A percentile compares a stretch with the other conserved stretches of the same genome.
Conservation (phyloP, 2,797 vertebrate species). For the Enteromius argenteus region DNA sequence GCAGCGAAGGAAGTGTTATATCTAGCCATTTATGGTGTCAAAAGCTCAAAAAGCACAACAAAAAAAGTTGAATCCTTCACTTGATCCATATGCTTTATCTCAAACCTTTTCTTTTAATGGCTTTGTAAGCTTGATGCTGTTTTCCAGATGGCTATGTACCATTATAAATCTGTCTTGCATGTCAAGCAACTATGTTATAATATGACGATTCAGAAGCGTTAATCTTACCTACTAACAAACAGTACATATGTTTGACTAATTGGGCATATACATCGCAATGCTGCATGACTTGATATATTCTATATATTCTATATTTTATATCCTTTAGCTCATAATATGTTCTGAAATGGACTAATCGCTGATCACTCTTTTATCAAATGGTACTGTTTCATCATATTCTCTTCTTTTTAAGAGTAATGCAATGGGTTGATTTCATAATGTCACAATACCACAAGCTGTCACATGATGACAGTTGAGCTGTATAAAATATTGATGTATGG, state of each 20-base stretch:
- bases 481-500: background rate
- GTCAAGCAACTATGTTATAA: conserved; percentile 40
- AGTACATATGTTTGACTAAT: conserved; percentile 50
- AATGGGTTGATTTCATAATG: background rate
- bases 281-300: conserved; percentile 16
- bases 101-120: conserved; percentile 53
- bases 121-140: conserved; percentile 45
- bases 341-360: background rate
- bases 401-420: background rate
- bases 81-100: conserved; percentile 52
- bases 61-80: conserved; percentile 42
- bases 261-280: conserved; percentile 31
- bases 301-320: conserved; percentile 14
- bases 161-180: conserved; percentile 53
- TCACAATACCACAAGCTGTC: conserved; percentile 3
- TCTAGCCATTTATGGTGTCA: conserved; percentile 15
- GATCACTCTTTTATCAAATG: background rate
- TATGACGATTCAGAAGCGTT: conserved; percentile 39
- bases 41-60: conserved; percentile 11
- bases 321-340: background rate
- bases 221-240: conserved; percentile 44
- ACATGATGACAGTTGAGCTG: background rate
- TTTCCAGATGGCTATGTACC: conserved; percentile 51
- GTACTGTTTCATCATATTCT: background rate
- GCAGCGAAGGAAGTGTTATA: conserved; percentile 17